phyloP scores from a whole-genome alignment of 2,888 invertebrate genomes.

The Euclidia mi region DNA sequence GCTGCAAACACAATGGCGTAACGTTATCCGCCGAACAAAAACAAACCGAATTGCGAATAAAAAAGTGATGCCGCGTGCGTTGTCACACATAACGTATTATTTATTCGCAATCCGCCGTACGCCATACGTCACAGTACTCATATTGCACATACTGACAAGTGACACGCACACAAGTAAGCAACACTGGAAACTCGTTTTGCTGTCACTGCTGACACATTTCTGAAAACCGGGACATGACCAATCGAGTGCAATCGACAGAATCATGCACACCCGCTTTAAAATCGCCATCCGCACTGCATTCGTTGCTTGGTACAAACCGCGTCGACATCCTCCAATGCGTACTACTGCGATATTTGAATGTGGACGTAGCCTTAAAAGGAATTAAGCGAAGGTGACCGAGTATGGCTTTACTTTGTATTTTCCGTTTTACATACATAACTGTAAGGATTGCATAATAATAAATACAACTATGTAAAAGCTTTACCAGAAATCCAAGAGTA shows the following conservation, averaged over 20 bases:
- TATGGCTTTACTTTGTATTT: slow-evolving; percentile 15
- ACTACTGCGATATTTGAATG: slow-evolving; percentile 49
- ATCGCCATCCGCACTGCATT: slow-evolving; percentile 47
- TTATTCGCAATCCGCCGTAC: slow-evolving; percentile 73
- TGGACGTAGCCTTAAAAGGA: slow-evolving; percentile 45
- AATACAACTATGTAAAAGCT: too few relatives aligned
- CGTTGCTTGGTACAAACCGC: slow-evolving; percentile 37
- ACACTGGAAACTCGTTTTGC: slow-evolving; percentile 59
- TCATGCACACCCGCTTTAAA: slow-evolving; percentile 55
- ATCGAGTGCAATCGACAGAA: slow-evolving; percentile 62
- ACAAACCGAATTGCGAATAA: slow-evolving; percentile 61
- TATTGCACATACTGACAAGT: slow-evolving; percentile 62
- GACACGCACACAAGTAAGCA: slow-evolving; percentile 60
- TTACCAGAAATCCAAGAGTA: too few relatives aligned
- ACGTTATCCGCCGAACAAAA: slow-evolving; percentile 66
- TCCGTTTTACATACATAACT: slow-evolving; percentile 27
- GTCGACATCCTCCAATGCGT: slow-evolving; percentile 32
- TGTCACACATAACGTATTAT: slow-evolving; percentile 67
- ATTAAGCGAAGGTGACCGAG: slow-evolving; percentile 44
- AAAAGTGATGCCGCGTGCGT: slow-evolving; percentile 60
- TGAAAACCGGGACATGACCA: slow-evolving; percentile 56
- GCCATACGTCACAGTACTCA: too few relatives aligned
- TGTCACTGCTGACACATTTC: slow-evolving; percentile 62
- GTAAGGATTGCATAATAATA: too few relatives aligned
- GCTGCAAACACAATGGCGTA: slow-evolving; percentile 55